A percentile compares a stretch with the other conserved stretches of the same genome.
These are phyloP conservation scores for Oscheius sp. DNA, from an alignment of 1,140 invertebrate genomes.

Conservation along the genomic window DNA sequence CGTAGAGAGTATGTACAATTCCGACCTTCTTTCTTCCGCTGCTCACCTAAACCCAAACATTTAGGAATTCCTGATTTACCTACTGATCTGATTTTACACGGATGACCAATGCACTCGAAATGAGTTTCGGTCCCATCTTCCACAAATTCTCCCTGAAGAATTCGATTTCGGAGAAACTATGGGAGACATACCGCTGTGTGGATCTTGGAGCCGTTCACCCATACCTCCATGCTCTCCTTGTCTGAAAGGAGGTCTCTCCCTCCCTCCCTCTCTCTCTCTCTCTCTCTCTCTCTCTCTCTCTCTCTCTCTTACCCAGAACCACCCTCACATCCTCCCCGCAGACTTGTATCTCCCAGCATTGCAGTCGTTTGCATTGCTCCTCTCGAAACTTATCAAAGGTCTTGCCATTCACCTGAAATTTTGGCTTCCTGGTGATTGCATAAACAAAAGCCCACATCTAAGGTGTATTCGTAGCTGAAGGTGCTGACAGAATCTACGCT, in stretches of 20 bases:
- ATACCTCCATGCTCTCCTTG: slow-evolving; percentile 75
- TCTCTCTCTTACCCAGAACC: slow-evolving; percentile 70
- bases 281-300: too few relatives aligned
- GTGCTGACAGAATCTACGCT: slow-evolving; percentile 74
- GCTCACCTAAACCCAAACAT: slow-evolving; percentile 7
- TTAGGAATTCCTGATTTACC: too few relatives aligned
- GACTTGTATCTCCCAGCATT: slow-evolving; percentile 67
- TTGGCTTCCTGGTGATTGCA: neutral
- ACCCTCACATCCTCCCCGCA: slow-evolving; percentile 66
- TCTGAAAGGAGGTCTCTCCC: slow-evolving; percentile 67
- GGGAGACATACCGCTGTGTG: slow-evolving; percentile 67
- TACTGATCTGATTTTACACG: slow-evolving; percentile 55
- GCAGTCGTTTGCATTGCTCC: slow-evolving; percentile 72
- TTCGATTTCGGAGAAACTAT: too few relatives aligned
- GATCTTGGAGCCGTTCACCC: slow-evolving; percentile 74
- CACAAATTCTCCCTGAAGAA: slow-evolving; percentile 72
- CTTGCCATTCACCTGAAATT: slow-evolving; percentile 70
- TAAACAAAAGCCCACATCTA: slow-evolving; percentile 63
- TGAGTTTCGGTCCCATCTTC: slow-evolving; percentile 79
- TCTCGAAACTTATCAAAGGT: slow-evolving; percentile 75
- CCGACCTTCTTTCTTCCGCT: slow-evolving; percentile 32
- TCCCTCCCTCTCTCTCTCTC: too few relatives aligned
- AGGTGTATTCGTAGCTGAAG: slow-evolving; percentile 76
- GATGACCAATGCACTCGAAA: slow-evolving; percentile 68
- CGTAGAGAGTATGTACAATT: slow-evolving; percentile 1